These are phyloP conservation scores for Tyto alba DNA, from an alignment of 2,113 vertebrate genomes.

Conservation along the genomic window DNA sequence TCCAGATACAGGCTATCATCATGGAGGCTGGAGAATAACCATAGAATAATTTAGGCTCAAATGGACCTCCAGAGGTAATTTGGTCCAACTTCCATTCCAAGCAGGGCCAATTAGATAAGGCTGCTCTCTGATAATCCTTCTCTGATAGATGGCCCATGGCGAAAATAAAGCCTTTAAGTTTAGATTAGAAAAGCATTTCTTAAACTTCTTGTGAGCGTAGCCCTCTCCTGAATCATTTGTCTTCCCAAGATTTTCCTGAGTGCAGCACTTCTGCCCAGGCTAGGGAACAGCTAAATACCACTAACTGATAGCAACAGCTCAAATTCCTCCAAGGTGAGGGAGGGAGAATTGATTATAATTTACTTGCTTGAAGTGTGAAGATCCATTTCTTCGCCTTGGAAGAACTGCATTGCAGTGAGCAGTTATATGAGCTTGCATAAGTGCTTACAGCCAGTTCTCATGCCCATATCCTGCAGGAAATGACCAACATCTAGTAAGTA, in stretches of 20 bases:
- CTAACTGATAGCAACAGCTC: neutral
- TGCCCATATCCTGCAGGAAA: neutral
- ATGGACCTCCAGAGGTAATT: neutral
- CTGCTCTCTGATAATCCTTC: neutral
- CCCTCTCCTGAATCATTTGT: neutral
- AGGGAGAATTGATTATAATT: neutral
- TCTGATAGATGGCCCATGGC: neutral
- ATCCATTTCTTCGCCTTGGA: neutral
- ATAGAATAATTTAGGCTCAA: neutral
- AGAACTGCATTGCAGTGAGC: neutral
- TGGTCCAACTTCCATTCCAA: neutral
- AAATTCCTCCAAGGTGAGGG: slow-evolving; percentile 6
- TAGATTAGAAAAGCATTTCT: slow-evolving; percentile 3
- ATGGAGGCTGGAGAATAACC: neutral
- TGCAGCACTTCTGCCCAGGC: neutral
- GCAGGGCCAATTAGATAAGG: neutral
- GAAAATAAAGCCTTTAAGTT: neutral
- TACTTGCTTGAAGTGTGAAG: neutral
- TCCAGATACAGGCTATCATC: neutral
- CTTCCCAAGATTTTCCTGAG: neutral
- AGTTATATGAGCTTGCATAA: neutral
- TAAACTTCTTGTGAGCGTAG: neutral
- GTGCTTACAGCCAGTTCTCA: neutral
- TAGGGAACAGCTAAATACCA: neutral
- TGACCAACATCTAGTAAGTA: neutral